Evolutionary conservation across 2,797 vertebrate species (phyloP), one percentile per base, ranked within the genome.

Genomic region (Poecile montanus): DNA sequence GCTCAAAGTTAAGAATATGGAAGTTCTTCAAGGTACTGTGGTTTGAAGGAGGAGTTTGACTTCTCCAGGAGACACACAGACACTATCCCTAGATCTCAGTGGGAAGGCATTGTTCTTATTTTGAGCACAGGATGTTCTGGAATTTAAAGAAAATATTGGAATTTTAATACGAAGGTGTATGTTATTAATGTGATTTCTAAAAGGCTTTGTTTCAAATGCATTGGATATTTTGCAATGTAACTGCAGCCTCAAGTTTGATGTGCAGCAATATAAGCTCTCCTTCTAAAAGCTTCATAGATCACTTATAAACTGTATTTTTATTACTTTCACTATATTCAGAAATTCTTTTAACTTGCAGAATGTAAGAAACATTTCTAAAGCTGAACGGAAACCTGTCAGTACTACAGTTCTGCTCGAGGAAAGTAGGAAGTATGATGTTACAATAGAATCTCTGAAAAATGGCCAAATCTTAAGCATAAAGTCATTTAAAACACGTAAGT

Each of bases 401-500:
- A 97, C 98, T 92, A 96, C 95, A 92, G 47, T 98, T 90, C 91
- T 86, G 14, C 67, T 98, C 40, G 97, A 98, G 36, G 96, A 98
- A 93, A 97, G 93, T 34, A 94, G 95, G 84, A 97, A 97, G 38
- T 98, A 98, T 94, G 86, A 97, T 68, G 81, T 99, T 74, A 96
- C 95, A 32, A 80, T 99, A 96, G 96, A 97, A 88, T 98, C 98
- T 20, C n/a, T 97, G 56, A 98, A 97, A 96, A 89, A 97, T 87
- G 97, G 95, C 47, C 84, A 40, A 74, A 74, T 95, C 85, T 88
- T 98, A 78, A 92, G 96, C 66, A 67, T 90, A 77, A 98, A 98
- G 94, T 97, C 97, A 51, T 98, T 99, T 97, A 92, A 97, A 71
- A 98, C 98, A 48, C 22, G 98, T 99, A 98, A 98, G 98, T 97